A percentile compares a stretch with the other conserved stretches of the same genome.
These are phyloP conservation scores for Ceratosolen solmsi DNA, from an alignment of 1,140 invertebrate species.

Conservation along the genomic window DNA sequence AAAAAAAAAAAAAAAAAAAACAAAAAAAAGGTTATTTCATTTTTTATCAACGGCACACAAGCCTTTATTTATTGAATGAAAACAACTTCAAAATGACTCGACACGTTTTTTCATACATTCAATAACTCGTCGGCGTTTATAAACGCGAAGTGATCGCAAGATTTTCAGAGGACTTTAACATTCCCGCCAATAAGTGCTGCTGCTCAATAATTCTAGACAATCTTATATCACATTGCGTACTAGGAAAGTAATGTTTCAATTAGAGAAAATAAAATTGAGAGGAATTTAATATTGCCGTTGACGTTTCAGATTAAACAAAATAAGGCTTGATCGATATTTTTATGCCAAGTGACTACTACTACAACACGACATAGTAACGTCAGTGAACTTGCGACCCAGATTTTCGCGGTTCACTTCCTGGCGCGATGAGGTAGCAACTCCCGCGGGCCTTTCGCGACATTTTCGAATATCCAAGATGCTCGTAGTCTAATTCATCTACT, in stretches of 20 bases:
- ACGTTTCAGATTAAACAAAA: constrained; percentile 28
- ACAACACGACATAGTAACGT: constrained; percentile 47
- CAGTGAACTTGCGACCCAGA: constrained; percentile 70
- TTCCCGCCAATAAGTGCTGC: no score
- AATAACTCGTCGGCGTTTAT: not conserved
- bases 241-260: not conserved
- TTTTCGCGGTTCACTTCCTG: constrained; percentile 46
- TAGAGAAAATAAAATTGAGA: not conserved
- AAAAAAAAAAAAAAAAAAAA: no score
- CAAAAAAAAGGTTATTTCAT: not conserved
- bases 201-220: no score
- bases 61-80: not conserved
- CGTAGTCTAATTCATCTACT: constrained; percentile 22
- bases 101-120: not conserved
- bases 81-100: not conserved
- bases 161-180: not conserved
- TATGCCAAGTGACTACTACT: constrained; percentile 17
- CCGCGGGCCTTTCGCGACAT: constrained; percentile 15
- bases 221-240: no score
- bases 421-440: constrained; percentile 19
- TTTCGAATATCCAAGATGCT: constrained; percentile 27
- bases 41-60: not conserved
- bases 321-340: constrained; percentile 42
- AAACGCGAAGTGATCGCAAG: not conserved
- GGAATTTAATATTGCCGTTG: not conserved